Conservation (phyloP, 2,888 invertebrate genomes). For the Chrysolina haemoptera region DNA sequence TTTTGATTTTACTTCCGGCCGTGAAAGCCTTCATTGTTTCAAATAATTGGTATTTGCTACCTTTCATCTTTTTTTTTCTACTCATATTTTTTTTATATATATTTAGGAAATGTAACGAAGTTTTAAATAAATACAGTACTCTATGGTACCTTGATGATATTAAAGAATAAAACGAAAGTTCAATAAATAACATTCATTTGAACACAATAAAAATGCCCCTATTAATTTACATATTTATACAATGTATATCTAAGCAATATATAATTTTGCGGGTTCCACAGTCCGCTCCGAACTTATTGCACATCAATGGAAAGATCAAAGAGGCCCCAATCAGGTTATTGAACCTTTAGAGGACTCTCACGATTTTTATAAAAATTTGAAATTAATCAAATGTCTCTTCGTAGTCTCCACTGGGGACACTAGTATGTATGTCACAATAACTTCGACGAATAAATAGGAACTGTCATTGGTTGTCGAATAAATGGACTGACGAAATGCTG, state of each 20-base stretch:
- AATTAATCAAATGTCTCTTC: background rate
- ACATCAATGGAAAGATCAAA: constrained; percentile 62
- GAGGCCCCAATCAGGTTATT: constrained; percentile 33
- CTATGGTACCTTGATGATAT: background rate
- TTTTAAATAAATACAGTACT: too few species aligned
- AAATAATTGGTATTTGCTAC: too few species aligned
- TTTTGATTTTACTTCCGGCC: too few species aligned
- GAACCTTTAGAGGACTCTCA: constrained; percentile 35
- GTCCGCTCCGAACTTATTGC: constrained; percentile 59
- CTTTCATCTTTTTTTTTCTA: too few species aligned
- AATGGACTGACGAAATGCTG: constrained; percentile 74
- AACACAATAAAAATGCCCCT: constrained; percentile 50
- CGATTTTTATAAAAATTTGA: constrained; percentile 18
- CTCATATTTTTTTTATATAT: too few species aligned
- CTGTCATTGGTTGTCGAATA: constrained; percentile 69
- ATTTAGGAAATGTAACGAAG: too few species aligned
- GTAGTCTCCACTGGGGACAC: constrained; percentile 4
- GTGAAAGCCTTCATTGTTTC: too few species aligned
- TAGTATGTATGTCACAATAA: constrained; percentile 71
- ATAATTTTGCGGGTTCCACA: constrained; percentile 49
- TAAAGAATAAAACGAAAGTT: background rate
- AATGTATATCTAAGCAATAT: constrained; percentile 56
- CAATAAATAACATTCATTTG: constrained; percentile 66
- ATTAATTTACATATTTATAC: constrained; percentile 60
- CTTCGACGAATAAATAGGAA: constrained; percentile 70